These are phyloP conservation scores for Stenichneumon culpator DNA, from an alignment of 2,888 invertebrate genomes.

Conservation along the genomic window DNA sequence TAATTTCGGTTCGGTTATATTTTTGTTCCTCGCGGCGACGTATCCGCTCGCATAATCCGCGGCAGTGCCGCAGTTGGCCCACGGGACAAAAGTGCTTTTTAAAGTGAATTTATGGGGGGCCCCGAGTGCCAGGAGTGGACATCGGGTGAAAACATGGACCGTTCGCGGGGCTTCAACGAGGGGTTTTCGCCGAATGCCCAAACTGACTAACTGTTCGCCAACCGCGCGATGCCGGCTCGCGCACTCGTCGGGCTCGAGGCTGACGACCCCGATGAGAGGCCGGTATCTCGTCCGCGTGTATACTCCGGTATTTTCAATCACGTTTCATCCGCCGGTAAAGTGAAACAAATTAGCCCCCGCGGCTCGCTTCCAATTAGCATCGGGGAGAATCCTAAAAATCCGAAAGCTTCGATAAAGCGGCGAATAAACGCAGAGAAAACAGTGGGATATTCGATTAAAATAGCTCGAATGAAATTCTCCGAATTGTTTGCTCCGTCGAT, in stretches of 20 bases:
- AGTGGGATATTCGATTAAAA: conserved; percentile 14
- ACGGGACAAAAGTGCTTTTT: conserved; percentile 79
- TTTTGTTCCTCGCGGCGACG: conserved; percentile 50
- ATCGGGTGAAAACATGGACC: conserved; percentile 73
- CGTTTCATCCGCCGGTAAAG: conserved; percentile 21
- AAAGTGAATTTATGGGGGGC: conserved; percentile 78
- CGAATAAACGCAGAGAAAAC: conserved; percentile 25
- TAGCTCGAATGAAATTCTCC: conserved; percentile 14
- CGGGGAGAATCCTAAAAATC: conserved; percentile 18
- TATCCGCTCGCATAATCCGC: conserved; percentile 53
- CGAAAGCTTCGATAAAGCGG: conserved; percentile 42
- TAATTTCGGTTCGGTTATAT: conserved; percentile 49
- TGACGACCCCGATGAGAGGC: background rate
- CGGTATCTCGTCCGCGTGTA: background rate
- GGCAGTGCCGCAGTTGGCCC: conserved; percentile 56
- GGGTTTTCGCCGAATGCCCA: conserved; percentile 44
- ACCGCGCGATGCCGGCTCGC: background rate
- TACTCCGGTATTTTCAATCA: conserved; percentile 45
- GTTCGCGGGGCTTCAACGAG: conserved; percentile 50
- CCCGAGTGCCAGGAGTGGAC: conserved; percentile 67
- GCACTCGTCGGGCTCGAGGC: conserved; percentile 8
- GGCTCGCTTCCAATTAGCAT: conserved; percentile 22
- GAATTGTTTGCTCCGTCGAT: background rate
- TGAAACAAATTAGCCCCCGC: conserved; percentile 33
- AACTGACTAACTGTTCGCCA: conserved; percentile 9